Conservation (phyloP, 2,797 vertebrate species). For the Gallinago nigripennis region DNA sequence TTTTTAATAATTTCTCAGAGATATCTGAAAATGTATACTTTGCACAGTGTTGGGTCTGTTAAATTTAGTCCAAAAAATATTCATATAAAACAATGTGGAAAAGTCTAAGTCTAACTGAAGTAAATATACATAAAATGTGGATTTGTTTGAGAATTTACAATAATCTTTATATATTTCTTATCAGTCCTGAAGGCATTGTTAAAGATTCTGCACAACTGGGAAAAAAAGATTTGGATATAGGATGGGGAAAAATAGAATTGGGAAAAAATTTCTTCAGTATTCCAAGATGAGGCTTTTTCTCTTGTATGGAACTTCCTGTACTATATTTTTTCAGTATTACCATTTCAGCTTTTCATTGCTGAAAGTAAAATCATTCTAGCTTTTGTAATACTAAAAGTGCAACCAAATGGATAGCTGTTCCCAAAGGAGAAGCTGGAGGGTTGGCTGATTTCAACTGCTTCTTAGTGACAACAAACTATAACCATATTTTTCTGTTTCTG, state of each 20-base stretch:
- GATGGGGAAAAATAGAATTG: neutral
- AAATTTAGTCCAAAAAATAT: neutral
- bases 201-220: neutral
- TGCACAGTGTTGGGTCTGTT: neutral
- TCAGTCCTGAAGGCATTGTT: neutral
- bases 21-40: neutral
- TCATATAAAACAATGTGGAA: neutral
- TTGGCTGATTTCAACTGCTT: neutral
- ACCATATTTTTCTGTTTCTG: neutral
- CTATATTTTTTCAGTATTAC: neutral
- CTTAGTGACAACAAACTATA: neutral
- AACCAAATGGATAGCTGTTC: neutral
- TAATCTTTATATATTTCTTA: neutral
- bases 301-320: neutral
- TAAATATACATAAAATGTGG: neutral
- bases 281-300: neutral
- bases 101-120: neutral
- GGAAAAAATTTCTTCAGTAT: neutral
- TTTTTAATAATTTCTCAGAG: neutral
- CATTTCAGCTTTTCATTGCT: neutral
- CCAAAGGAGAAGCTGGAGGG: neutral
- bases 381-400: neutral
- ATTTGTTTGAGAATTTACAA: neutral
- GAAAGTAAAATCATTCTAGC: neutral
- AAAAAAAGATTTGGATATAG: neutral